Evolutionary conservation across 2,888 invertebrate species (phyloP).

Genomic region (Podotricha telesiphe): DNA sequence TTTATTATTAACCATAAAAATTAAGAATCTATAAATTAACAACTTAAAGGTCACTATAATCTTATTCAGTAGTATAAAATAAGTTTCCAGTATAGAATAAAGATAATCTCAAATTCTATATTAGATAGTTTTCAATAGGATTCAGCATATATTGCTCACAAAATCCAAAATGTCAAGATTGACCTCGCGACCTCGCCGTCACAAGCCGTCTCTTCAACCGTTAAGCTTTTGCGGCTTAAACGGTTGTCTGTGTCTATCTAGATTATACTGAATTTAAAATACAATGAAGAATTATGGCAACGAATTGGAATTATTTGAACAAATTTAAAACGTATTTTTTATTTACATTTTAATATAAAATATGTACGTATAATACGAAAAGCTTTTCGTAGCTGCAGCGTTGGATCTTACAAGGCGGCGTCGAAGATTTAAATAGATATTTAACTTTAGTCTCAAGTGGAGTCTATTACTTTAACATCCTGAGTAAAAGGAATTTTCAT

Average conservation of each 20-base stretch:
- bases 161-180: constrained; percentile 21
- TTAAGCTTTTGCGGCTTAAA: constrained; percentile 26
- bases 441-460: constrained; percentile 81
- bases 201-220: constrained; percentile 16
- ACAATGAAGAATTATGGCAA: constrained; percentile 9
- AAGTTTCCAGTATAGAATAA: not conserved
- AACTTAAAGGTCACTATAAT: no score
- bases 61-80: not conserved
- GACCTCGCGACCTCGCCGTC: constrained; percentile 28
- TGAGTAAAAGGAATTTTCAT: constrained; percentile 56
- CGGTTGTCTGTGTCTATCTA: constrained; percentile 23
- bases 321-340: constrained; percentile 13
- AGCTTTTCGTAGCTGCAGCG: constrained; percentile 68
- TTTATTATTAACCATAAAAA: no score
- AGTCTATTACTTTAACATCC: constrained; percentile 76
- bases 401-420: constrained; percentile 62
- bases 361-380: constrained; percentile 44
- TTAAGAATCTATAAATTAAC: no score
- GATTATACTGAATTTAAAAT: constrained; percentile 20
- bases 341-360: constrained; percentile 39
- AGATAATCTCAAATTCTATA: not conserved
- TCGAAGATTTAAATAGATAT: constrained; percentile 83
- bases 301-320: not conserved
- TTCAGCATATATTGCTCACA: constrained; percentile 4
- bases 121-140: not conserved